Evolutionary conservation across 2,888 invertebrate genomes (phyloP).

Genomic region (Hemithea aestivaria): DNA sequence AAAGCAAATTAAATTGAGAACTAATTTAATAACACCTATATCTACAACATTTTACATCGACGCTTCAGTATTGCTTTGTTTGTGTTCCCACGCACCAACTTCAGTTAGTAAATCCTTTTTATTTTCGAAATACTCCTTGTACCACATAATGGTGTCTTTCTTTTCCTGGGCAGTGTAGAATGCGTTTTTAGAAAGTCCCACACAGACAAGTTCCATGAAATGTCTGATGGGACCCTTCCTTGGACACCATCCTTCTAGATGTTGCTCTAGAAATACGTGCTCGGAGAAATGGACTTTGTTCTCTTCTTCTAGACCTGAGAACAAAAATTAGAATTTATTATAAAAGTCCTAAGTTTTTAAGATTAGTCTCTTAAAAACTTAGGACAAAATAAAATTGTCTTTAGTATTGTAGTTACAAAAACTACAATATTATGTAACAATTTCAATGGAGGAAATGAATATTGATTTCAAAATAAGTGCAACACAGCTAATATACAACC

Average conservation of each 20-base stretch:
- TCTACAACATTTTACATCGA: conserved; percentile 27
- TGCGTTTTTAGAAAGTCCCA: conserved; percentile 96
- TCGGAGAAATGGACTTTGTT: conserved; percentile 91
- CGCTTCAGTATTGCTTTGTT: conserved; percentile 33
- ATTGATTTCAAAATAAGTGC: too few relatives aligned
- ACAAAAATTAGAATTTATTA: not conserved
- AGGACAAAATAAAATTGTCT: too few relatives aligned
- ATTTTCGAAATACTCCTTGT: conserved; percentile 90
- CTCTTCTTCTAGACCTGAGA: conserved; percentile 81
- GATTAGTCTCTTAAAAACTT: too few relatives aligned
- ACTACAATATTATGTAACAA: too few relatives aligned
- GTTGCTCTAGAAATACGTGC: conserved; percentile 94
- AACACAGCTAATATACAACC: too few relatives aligned
- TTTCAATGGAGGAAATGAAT: too few relatives aligned
- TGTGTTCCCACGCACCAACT: conserved; percentile 77
- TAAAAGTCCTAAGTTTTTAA: too few relatives aligned
- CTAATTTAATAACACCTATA: conserved; percentile 22
- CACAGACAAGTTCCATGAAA: conserved; percentile 97
- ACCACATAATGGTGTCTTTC: conserved; percentile 94
- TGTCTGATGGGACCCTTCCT: conserved; percentile 93
- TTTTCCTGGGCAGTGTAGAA: conserved; percentile 94
- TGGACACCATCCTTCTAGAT: conserved; percentile 94
- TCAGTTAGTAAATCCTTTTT: conserved; percentile 86
- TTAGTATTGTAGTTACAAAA: too few relatives aligned
- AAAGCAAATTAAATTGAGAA: conserved; percentile 25